Conservation (phyloP, 2,888 invertebrate genomes). For the Perizoma affinitatum region DNA sequence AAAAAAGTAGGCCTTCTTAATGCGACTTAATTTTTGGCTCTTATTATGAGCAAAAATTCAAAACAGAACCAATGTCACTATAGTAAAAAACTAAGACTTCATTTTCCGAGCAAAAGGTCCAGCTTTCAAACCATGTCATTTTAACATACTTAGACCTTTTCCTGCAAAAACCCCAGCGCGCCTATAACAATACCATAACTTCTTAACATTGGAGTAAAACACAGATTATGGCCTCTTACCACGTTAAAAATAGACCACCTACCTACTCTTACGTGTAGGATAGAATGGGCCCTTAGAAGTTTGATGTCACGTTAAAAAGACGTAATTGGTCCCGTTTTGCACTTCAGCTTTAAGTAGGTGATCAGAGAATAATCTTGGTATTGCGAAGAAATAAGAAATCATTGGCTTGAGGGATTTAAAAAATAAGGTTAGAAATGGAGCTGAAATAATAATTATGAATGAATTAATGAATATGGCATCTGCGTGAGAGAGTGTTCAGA, state of each 20-base stretch:
- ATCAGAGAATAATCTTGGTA: not conserved
- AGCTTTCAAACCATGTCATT: too few species aligned
- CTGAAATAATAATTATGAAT: too few species aligned
- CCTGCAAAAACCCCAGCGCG: constrained; percentile 1
- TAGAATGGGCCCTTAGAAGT: constrained; percentile 1
- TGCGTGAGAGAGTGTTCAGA: too few species aligned
- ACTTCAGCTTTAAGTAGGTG: constrained; percentile 8
- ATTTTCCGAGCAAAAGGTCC: too few species aligned
- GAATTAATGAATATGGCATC: too few species aligned
- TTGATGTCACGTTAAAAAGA: not conserved
- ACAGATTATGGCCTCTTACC: constrained; percentile 2
- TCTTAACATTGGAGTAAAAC: constrained; percentile 8
- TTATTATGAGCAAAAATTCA: too few species aligned
- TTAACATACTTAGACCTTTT: not conserved
- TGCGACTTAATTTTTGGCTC: too few species aligned
- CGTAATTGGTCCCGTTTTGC: constrained; percentile 9
- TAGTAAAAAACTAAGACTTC: too few species aligned
- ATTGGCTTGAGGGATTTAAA: constrained; percentile 9
- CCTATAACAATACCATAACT: not conserved
- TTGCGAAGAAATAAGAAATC: constrained; percentile 14
- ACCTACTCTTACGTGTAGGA: not conserved
- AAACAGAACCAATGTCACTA: too few species aligned
- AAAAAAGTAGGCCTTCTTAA: too few species aligned
- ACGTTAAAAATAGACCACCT: constrained; percentile 2
- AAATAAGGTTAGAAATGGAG: too few species aligned